Base-by-base conservation (phyloP, 1,140 invertebrate genomes). In the Bactericera cockerelli region DNA sequence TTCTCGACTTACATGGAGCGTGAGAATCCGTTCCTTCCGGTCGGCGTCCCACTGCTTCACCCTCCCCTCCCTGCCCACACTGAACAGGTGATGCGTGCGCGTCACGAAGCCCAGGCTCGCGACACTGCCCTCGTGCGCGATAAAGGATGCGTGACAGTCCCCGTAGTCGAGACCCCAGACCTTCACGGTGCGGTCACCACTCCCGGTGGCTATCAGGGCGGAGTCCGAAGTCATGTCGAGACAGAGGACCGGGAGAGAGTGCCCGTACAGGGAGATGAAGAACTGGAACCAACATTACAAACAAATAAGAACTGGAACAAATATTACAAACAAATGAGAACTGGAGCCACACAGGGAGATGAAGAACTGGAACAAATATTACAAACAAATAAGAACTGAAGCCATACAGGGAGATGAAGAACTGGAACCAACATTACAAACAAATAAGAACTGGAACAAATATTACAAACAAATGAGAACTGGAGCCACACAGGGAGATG, bases 151-250 rank as follows among this genome's bases (percentile, higher is more conserved):
- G 69, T 90, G 88, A 67, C 93, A 98, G 72, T 99, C 94, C 19
- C 96, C 97, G 75, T 97, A 99, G 72, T 98, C 93, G 70, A 99
- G 79, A 49, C 95, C 94, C 95, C 95, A 99, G 62, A 99, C 87
- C 76, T 98, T 96, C 2, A 98, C 80, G 72, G 93, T 96, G 21
- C 93, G 79, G 74, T 99, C 97, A 0, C 86, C 86, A 16, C 93
- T 96, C 22, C 94, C 95, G 0, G 95, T 97, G 1, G 82, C 89
- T 61, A 99, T 86, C 1, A 99, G 67, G 1, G 80, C 80, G 1
- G 84, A 90, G 73, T 99, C 95, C 64, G 83, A 85, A 1, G 88
- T 93, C 63, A 99, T 95, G 69, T 98, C 94, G 76, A 99, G 79
- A 66, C 87, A 89, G 0, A 90, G 74, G 0, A 98, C 90, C 1